A percentile compares a stretch with the other conserved stretches of the same genome.
phyloP scores from a whole-genome alignment of 2,888 invertebrate species.

The Amphimallon solstitiale region DNA sequence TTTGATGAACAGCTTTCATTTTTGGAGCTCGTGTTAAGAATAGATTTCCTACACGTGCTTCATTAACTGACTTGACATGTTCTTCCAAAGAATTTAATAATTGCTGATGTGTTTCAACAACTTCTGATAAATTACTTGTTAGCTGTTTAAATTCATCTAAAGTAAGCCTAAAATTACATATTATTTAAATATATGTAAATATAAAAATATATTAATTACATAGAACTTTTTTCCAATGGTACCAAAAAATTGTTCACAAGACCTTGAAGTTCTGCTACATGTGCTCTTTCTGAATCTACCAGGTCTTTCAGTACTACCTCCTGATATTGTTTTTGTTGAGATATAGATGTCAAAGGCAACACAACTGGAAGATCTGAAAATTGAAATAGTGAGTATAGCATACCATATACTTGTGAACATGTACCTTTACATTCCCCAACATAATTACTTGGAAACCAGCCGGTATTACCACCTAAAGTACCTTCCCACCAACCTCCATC shows the following conservation, averaged over 20 bases:
- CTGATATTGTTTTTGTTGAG: conserved; percentile 79
- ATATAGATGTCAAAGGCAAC: conserved; percentile 64
- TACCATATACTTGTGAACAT: background rate
- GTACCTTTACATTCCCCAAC: conserved; percentile 86
- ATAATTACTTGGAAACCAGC: conserved; percentile 99
- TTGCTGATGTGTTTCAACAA: conserved; percentile 85
- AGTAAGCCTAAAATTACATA: conserved; percentile 73
- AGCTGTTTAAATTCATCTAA: conserved; percentile 88
- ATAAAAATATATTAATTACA: conserved; percentile 72
- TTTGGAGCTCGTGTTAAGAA: conserved; percentile 87
- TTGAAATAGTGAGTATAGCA: background rate
- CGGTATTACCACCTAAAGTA: conserved; percentile 92
- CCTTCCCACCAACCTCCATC: conserved; percentile 99
- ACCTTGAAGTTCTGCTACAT: conserved; percentile 89
- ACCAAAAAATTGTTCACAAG: conserved; percentile 85
- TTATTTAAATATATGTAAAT: background rate
- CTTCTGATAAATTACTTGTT: conserved; percentile 88
- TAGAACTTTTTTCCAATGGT: conserved; percentile 85
- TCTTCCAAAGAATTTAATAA: conserved; percentile 83
- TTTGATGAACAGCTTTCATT: conserved; percentile 85
- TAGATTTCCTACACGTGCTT: conserved; percentile 90
- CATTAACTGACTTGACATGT: conserved; percentile 73
- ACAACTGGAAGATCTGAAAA: conserved; percentile 31
- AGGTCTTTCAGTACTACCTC: conserved; percentile 89
- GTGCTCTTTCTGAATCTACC: conserved; percentile 90